Evolutionary conservation across 2,797 vertebrate species (phyloP).

Genomic region (Vespertilio murinus): DNA sequence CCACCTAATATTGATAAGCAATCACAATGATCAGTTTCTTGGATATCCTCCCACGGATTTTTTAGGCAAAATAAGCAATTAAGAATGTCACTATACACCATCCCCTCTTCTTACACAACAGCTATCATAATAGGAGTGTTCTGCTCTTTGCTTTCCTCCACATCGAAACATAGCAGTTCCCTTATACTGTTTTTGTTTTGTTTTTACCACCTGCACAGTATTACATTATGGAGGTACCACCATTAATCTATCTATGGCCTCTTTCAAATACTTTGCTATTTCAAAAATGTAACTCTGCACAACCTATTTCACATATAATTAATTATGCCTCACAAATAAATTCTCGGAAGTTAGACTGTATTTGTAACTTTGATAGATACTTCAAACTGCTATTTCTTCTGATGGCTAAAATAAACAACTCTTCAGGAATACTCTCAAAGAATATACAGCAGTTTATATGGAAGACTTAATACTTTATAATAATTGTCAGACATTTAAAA

Average conservation of each 20-base stretch:
- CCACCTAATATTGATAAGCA: neutral
- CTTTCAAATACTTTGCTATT: neutral
- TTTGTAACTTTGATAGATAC: neutral
- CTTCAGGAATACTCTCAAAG: neutral
- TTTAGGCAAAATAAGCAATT: neutral
- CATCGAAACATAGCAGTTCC: neutral
- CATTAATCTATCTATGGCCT: neutral
- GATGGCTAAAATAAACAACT: neutral
- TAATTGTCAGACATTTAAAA: neutral
- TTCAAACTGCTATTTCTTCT: neutral
- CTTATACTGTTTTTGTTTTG: neutral
- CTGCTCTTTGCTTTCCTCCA: neutral
- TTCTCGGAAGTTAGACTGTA: neutral
- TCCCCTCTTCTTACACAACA: neutral
- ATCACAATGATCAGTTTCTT: neutral
- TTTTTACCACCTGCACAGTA: neutral
- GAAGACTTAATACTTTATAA: neutral
- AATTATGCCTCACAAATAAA: neutral
- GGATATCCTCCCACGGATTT: neutral
- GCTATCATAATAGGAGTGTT: neutral
- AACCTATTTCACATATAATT: neutral
- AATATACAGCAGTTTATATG: neutral
- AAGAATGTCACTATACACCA: neutral
- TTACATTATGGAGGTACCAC: too few species aligned
- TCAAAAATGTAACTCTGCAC: neutral